Percentiles rank a stretch among this genome's conserved stretches.
Conservation (phyloP, 2,797 vertebrate genomes). For the Diceros bicornis region DNA sequence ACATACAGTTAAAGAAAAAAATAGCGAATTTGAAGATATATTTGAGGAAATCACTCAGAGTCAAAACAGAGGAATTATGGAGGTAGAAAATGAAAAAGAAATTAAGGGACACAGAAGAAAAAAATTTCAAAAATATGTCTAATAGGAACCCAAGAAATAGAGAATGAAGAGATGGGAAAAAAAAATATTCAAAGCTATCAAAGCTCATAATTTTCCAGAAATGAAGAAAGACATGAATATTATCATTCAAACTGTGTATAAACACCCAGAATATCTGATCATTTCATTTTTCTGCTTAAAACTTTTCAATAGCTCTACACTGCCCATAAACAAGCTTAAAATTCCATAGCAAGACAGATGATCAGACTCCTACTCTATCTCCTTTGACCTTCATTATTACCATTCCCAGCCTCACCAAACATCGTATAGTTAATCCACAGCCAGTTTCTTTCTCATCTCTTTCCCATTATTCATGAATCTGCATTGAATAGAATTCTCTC, state of each 20-base stretch:
- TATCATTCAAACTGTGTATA: background rate
- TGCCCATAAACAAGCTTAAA: background rate
- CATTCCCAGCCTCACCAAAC: background rate
- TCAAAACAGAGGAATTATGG: background rate
- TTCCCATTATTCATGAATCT: background rate
- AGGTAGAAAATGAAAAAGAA: background rate
- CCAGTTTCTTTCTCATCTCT: background rate
- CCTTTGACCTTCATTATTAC: background rate
- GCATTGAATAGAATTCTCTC: background rate
- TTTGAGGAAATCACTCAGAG: background rate
- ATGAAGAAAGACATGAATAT: background rate
- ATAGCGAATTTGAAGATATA: background rate
- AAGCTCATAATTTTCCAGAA: background rate
- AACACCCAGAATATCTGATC: background rate
- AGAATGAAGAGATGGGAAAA: background rate
- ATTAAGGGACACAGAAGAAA: background rate
- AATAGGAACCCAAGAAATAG: background rate
- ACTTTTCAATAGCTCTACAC: background rate
- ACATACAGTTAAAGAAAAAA: background rate
- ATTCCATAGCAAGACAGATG: background rate
- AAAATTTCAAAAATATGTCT: background rate
- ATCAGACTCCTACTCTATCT: background rate
- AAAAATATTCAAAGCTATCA: background rate
- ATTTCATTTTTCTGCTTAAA: background rate
- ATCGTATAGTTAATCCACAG: background rate